Base-by-base conservation (phyloP, 2,888 invertebrate genomes). In the Acrocera orbiculus region DNA sequence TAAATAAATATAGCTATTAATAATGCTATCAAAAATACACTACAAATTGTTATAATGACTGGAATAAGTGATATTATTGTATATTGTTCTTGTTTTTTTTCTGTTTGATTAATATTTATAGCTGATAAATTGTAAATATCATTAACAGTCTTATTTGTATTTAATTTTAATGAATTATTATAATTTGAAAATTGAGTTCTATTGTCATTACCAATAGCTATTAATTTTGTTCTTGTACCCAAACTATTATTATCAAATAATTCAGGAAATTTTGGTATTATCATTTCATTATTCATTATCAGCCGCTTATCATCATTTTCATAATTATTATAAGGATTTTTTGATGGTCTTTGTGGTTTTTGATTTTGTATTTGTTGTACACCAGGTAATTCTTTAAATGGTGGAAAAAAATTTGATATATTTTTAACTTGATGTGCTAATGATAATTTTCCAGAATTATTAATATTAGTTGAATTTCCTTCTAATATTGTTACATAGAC, bases 31-130 rank as follows among this genome's bases (percentile, higher is more conserved):
- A 77, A 56, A 37, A 82, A 70, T 30, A 85, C 62, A 4, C 67
- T 73, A 45, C 72, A 73, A 30, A 81, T 70, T 8, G 76, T 73
- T 16, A 76, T 48, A 41, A 57, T 64, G 30, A 82, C 62, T 2
- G 82, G 78, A 45, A 82, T 69, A 30, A 82, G 60, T 27, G 79
- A 74, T 41, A 73, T 62, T 26, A 74, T 64, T 27, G 76, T 56
- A 42, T 73, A 71, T 32, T 60, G 62, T 2, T 56, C 52, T 10
- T 62, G 49, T 41, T 62, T 61, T 30, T 30, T 35, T 30, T 35
- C 35, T 20, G 30, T 30, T 30, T 35, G 30, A 26, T 30, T n/a
- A n/a, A n/a, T n/a, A n/a, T n/a, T n/a, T n/a, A n/a, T n/a, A n/a
- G n/a, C n/a, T n/a, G n/a, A n/a, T n/a, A n/a, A n/a, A n/a, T n/a